A percentile compares a stretch with the other conserved stretches of the same genome.
Conservation (phyloP, 2,888 invertebrate genomes). For the Melieria crassipennis region DNA sequence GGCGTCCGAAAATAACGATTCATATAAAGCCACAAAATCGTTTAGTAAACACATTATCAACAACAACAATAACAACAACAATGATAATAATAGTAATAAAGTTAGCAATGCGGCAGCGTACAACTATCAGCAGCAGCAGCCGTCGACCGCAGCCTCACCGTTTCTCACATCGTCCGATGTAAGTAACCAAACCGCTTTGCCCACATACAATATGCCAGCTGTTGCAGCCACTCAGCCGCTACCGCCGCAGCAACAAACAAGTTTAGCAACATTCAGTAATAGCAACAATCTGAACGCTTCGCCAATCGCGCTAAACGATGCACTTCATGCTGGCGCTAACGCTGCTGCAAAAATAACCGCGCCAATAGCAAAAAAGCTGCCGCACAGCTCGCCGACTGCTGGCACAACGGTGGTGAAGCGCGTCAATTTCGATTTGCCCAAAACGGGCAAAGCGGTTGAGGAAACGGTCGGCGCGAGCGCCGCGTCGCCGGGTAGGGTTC, state of each 20-base stretch:
- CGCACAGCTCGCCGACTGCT: constrained; percentile 18
- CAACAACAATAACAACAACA: constrained; percentile 35
- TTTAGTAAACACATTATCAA: too few species aligned
- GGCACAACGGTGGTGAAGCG: constrained; percentile 43
- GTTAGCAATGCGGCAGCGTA: constrained; percentile 35
- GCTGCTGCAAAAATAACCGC: constrained; percentile 27
- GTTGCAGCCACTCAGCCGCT: constrained; percentile 23
- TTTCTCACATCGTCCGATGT: constrained; percentile 39
- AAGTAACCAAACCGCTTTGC: constrained; percentile 48
- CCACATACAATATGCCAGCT: constrained; percentile 43
- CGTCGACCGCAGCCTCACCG: constrained; percentile 23
- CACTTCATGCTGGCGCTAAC: not conserved
- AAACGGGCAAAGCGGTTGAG: constrained; percentile 31
- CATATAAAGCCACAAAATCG: constrained; percentile 33
- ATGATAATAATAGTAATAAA: constrained; percentile 7
- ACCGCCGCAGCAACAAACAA: constrained; percentile 15
- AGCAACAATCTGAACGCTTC: not conserved
- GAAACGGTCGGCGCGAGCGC: not conserved
- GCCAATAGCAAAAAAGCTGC: constrained; percentile 12
- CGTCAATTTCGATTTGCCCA: constrained; percentile 54
- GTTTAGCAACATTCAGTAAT: not conserved
- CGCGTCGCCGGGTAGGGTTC: not conserved
- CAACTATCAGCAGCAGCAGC: constrained; percentile 30
- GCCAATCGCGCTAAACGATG: not conserved
- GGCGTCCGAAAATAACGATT: not conserved